These are phyloP conservation scores for Actenoides hombroni DNA, from an alignment of 2,113 vertebrate species.

Conservation along the genomic window DNA sequence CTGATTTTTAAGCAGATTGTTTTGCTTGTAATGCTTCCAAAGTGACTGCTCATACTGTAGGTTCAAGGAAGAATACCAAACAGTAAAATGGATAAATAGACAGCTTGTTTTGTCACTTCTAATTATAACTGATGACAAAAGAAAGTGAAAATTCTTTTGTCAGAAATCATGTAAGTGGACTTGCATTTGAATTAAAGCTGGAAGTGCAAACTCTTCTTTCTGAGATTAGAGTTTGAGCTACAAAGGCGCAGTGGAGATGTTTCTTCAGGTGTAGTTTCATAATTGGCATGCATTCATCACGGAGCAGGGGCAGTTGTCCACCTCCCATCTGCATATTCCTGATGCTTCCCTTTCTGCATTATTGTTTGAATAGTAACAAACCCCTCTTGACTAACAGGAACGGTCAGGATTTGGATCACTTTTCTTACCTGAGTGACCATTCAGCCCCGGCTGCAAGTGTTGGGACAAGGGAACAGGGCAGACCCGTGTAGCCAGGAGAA, in stretches of 20 bases:
- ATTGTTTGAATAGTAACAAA: neutral
- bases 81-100: constrained; percentile 13
- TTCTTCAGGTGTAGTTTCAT: neutral
- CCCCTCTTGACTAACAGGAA: neutral
- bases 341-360: neutral
- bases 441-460: neutral
- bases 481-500: neutral
- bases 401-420: neutral
- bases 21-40: constrained; percentile 51
- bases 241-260: neutral
- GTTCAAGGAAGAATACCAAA: neutral
- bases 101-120: constrained; percentile 4
- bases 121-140: constrained; percentile 35
- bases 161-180: neutral
- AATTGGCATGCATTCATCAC: neutral
- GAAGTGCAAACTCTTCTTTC: neutral
- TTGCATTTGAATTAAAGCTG: neutral
- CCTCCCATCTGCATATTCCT: neutral
- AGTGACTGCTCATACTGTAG: constrained; percentile 26
- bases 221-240: neutral
- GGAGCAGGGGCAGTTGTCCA: neutral
- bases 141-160: neutral
- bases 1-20: constrained; percentile 52
- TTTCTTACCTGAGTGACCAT: neutral
- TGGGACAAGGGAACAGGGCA: neutral